A percentile compares a stretch with the other conserved stretches of the same genome.
These are phyloP conservation scores for Drosophila paranaensis DNA, from an alignment of 2,888 invertebrate genomes.

Conservation along the genomic window DNA sequence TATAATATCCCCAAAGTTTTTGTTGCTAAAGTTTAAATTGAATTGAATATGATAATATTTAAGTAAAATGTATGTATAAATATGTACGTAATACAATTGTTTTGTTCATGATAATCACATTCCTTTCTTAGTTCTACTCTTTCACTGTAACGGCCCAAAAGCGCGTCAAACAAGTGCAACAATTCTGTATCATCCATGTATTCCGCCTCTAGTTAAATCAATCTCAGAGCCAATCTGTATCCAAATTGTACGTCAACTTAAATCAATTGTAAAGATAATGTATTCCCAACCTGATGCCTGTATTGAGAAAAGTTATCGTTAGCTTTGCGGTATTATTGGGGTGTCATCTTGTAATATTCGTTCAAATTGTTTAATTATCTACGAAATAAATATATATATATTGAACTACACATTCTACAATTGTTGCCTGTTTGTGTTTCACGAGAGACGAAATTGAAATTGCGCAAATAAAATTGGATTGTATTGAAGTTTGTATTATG, in stretches of 20 bases:
- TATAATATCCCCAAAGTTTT: slow-evolving; percentile 58
- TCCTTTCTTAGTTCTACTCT: slow-evolving; percentile 52
- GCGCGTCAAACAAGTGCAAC: slow-evolving; percentile 27
- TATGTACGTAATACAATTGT: slow-evolving; percentile 58
- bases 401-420: slow-evolving; percentile 23
- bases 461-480: not conserved
- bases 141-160: slow-evolving; percentile 32
- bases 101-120: slow-evolving; percentile 59
- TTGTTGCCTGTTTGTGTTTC: not conserved
- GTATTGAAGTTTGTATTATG: not conserved
- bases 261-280: slow-evolving; percentile 31
- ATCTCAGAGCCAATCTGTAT: slow-evolving; percentile 36
- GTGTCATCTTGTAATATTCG: slow-evolving; percentile 28
- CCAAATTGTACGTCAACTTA: slow-evolving; percentile 13
- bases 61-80: slow-evolving; percentile 48
- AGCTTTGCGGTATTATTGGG: slow-evolving; percentile 21
- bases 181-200: slow-evolving; percentile 28
- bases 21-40: slow-evolving; percentile 62
- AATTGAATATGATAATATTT: slow-evolving; percentile 57
- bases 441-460: not conserved
- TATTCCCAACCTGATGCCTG: slow-evolving; percentile 28
- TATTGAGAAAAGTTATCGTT: slow-evolving; percentile 15
- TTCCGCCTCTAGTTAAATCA: slow-evolving; percentile 18
- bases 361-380: slow-evolving; percentile 32
- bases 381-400: slow-evolving; percentile 52